Evolutionary conservation across 2,888 invertebrate species (phyloP).

Genomic region (Spisula subtruncata): DNA sequence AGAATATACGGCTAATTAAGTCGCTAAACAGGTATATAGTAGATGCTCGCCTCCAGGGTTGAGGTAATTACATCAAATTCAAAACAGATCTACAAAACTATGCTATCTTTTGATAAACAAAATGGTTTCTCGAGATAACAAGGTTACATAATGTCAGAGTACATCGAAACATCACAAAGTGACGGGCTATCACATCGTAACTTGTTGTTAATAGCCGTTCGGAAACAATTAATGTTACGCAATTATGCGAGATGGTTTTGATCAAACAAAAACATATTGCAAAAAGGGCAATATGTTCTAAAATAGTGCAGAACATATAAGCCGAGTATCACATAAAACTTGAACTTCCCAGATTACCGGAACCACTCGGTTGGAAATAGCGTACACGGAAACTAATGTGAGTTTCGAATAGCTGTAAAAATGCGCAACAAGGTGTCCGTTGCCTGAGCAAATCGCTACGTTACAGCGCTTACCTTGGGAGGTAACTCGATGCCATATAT

Average conservation of each 20-base stretch:
- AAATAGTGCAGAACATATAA: too few species aligned
- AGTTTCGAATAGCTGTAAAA: too few species aligned
- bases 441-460: too few species aligned
- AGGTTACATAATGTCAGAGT: not conserved
- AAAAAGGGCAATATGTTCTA: too few species aligned
- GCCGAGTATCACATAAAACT: too few species aligned
- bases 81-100: not conserved
- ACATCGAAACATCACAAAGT: not conserved
- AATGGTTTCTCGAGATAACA: not conserved
- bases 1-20: not conserved
- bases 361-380: too few species aligned
- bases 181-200: not conserved
- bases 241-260: not conserved
- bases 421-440: too few species aligned
- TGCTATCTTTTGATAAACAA: slow-evolving; percentile 11
- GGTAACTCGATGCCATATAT: too few species aligned
- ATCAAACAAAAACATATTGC: not conserved
- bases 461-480: too few species aligned
- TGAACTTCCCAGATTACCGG: too few species aligned
- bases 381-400: not conserved
- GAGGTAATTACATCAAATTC: not conserved
- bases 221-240: not conserved
- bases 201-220: not conserved
- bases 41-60: not conserved
- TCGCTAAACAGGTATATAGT: not conserved